These are phyloP conservation scores for Temnothorax curvispinosus DNA, from an alignment of 1,140 invertebrate species.

Conservation along the genomic window DNA sequence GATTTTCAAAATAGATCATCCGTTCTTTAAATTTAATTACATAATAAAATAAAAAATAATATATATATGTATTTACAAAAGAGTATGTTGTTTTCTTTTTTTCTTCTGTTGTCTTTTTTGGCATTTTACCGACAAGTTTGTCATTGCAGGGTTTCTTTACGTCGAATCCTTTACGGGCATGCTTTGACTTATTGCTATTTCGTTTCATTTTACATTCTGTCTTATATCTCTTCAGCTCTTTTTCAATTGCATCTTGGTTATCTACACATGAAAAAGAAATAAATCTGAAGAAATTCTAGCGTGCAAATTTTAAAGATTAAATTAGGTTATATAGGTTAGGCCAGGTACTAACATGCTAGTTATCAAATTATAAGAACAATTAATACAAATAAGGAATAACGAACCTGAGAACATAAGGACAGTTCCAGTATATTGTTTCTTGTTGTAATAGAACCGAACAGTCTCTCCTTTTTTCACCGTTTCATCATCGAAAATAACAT, in stretches of 20 bases:
- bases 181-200: neutral
- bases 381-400: no score
- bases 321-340: no score
- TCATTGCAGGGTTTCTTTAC: neutral
- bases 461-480: no score
- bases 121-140: neutral
- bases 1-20: neutral
- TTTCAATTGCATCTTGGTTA: constrained; percentile 7
- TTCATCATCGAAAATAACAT: no score
- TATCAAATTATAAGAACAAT: no score
- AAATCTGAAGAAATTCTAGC: neutral
- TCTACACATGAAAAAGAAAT: neutral
- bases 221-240: neutral
- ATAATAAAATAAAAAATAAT: no score
- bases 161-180: neutral
- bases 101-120: neutral
- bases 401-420: no score
- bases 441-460: no score
- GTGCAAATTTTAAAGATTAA: no score
- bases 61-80: neutral
- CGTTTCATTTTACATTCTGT: neutral
- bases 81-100: neutral
- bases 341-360: no score
- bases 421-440: no score
- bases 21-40: neutral